These are phyloP conservation scores for Operophtera brumata DNA, from an alignment of 2,888 invertebrate genomes.

Conservation along the genomic window DNA sequence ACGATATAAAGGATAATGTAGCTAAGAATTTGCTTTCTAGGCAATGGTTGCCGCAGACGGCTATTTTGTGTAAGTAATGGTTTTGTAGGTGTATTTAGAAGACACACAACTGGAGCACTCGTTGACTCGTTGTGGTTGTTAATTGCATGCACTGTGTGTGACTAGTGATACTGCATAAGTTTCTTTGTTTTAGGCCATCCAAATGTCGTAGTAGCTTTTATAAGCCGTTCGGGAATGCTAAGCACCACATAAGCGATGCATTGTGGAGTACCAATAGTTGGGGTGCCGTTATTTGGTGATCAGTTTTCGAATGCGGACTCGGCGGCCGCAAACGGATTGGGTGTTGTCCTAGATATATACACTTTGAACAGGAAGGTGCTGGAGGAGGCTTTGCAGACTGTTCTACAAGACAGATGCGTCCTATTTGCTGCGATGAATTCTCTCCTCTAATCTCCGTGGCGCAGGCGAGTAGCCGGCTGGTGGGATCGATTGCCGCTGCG, in stretches of 20 bases:
- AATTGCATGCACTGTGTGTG: no score
- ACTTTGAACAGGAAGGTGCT: conserved; percentile 24
- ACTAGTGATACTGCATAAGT: no score
- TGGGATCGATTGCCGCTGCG: no score
- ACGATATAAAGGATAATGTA: conserved; percentile 81
- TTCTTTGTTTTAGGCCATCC: conserved; percentile 63
- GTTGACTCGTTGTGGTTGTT: no score
- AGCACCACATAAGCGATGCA: conserved; percentile 75
- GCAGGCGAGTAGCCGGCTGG: no score
- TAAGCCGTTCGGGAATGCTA: conserved; percentile 76
- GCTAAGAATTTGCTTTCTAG: conserved; percentile 82
- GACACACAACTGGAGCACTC: no score
- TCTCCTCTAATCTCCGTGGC: no score
- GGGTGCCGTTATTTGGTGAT: conserved; percentile 78
- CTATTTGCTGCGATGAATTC: conserved; percentile 1
- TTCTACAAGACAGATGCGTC: conserved; percentile 37
- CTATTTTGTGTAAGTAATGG: conserved; percentile 82
- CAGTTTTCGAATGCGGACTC: conserved; percentile 72
- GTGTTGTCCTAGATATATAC: conserved; percentile 57
- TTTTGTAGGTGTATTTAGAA: no score
- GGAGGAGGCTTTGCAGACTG: conserved; percentile 26
- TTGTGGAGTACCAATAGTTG: conserved; percentile 57
- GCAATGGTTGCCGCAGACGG: conserved; percentile 87
- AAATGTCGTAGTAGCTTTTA: conserved; percentile 73
- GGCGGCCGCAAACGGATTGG: conserved; percentile 65